Conservation (phyloP, 2,113 vertebrate genomes). For the Phylloscopus trochiloides region DNA sequence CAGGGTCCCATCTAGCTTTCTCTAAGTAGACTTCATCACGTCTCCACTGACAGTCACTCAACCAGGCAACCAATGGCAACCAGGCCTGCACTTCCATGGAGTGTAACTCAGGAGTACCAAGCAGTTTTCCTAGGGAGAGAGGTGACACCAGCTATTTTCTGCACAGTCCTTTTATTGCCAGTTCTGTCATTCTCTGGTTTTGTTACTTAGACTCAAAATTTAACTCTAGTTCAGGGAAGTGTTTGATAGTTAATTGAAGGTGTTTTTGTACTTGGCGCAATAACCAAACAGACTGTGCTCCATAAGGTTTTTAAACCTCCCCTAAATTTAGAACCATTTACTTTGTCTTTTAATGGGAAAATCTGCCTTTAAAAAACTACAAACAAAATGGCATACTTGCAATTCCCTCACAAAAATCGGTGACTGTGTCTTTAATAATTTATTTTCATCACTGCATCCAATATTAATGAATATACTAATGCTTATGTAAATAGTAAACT, state of each 20-base stretch:
- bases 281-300: neutral
- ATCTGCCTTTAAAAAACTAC: neutral
- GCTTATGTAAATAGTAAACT: neutral
- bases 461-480: conserved; percentile 6
- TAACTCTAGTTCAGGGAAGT: neutral
- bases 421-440: neutral
- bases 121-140: neutral
- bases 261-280: neutral
- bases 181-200: neutral
- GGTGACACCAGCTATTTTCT: neutral
- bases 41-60: neutral
- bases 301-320: neutral
- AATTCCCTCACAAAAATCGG: neutral
- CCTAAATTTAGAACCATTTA: neutral
- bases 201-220: neutral
- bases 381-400: neutral
- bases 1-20: neutral
- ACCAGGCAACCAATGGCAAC: neutral
- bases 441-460: neutral
- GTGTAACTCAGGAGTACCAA: neutral
- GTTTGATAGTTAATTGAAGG: neutral
- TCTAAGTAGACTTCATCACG: neutral
- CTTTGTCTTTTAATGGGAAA: neutral
- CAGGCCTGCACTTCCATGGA: too few species aligned
- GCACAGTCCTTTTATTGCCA: neutral